Base-by-base conservation (phyloP, 2,888 invertebrate genomes). In the Meiosimyza decipiens region DNA sequence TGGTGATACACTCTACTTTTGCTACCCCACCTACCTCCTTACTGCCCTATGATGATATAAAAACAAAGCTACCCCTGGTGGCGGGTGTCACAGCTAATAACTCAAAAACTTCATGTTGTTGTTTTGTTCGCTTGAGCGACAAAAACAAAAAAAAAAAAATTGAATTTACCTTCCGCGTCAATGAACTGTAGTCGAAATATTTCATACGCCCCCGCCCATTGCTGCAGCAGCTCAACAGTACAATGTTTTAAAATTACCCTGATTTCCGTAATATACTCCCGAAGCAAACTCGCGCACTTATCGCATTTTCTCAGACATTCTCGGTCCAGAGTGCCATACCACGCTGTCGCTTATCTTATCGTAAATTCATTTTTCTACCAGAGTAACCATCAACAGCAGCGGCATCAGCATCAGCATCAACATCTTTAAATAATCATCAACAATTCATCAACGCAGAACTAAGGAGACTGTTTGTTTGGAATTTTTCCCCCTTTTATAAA, bases 401-500 rank as follows among this genome's bases (percentile, higher is more conserved):
- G 50, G 60, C 71, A 72, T 49, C 72, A 66, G 52, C 64, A 40
- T 28, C 51, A 69, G 16, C 72, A 73, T 69, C 74, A 81, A 79
- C 83, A 84, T 83, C 84, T 83, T 83, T 83, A 82, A 84, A 83
- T 82, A 84, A 84, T 85, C 83, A 85, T 84, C 84, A 81, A 79
- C 83, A 84, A 84, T 84, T 83, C 84, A 84, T 84, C 84, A 84
- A 72, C 55, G 28, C 47, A 52, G 51, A 50, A 16, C 59, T 60
- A 47, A 13, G 66, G 28, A 18, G 51, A 18, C 18, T 52, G 16
- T 16, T 6, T 40, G 47, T 47, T 7, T 15, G 63, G 12, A 18
- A 50, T 47, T 18, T 22, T 60, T 13, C 59, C 59, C 16, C 59
- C 16, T 9, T 9, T 11, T 1, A 15, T 0, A 7, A 22, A 57